These are phyloP conservation scores for Eidolon dupreanum DNA, from an alignment of 2,797 vertebrate species.

Conservation along the genomic window DNA sequence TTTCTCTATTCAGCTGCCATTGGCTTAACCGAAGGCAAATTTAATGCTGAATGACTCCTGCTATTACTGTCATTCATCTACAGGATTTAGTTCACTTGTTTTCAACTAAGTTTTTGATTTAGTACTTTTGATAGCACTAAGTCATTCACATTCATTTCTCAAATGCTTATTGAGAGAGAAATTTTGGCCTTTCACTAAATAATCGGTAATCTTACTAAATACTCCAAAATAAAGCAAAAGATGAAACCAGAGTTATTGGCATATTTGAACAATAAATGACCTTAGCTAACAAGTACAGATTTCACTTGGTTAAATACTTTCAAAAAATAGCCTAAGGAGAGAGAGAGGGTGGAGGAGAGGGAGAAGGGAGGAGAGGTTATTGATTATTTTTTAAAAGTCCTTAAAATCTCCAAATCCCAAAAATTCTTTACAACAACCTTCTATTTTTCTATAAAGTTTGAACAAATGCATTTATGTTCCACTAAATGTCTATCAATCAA, in stretches of 20 bases:
- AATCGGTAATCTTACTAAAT: neutral
- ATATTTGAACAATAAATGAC: constrained; percentile 16
- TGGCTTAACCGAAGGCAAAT: constrained; percentile 31
- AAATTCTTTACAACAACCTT: neutral
- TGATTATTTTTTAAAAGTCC: neutral
- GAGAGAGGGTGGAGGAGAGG: fast-evolving
- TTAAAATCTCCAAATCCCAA: neutral
- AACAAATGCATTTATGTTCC: neutral
- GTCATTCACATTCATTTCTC: neutral
- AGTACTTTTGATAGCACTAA: neutral
- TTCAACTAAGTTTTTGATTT: neutral
- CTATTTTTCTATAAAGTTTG: neutral
- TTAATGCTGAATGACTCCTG: neutral
- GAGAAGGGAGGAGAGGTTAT: neutral
- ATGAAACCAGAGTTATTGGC: neutral
- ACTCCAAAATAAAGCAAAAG: neutral
- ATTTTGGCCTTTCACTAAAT: neutral
- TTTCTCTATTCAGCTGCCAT: constrained; percentile 3
- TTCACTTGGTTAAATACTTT: neutral
- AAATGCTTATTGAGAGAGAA: neutral
- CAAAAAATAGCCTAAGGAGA: neutral
- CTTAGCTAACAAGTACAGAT: neutral
- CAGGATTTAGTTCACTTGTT: neutral
- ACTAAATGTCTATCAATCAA: constrained; percentile 19
- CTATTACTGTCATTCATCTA: neutral